These are phyloP conservation scores for Miichthys miiuy DNA, from an alignment of 2,797 vertebrate genomes.

Conservation along the genomic window DNA sequence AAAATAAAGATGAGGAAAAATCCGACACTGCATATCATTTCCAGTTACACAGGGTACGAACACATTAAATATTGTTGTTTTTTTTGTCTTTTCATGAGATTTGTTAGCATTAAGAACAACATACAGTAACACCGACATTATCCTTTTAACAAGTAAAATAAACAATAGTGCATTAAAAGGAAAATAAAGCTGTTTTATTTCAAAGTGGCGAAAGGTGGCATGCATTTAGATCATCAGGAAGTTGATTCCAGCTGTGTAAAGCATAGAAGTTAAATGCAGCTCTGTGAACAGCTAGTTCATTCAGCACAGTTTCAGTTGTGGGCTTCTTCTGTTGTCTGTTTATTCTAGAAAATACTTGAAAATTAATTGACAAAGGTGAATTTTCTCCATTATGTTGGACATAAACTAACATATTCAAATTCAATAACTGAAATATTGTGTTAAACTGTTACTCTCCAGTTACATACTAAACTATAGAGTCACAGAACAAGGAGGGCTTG, in stretches of 20 bases:
- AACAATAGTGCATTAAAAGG: too few species aligned
- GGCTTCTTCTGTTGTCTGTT: neutral
- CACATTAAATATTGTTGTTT: neutral
- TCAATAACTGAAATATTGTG: neutral
- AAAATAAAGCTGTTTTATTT: too few species aligned
- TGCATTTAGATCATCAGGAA: constrained; percentile 10
- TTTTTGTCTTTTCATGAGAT: neutral
- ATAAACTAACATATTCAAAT: neutral
- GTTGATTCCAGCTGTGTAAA: constrained; percentile 18
- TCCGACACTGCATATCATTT: too few species aligned
- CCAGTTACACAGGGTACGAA: neutral
- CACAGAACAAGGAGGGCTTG: constrained; percentile 18
- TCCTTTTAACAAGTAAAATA: neutral
- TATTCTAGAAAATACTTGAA: neutral
- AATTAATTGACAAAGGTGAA: neutral
- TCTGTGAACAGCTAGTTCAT: too few species aligned
- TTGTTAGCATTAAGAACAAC: neutral
- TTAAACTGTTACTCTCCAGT: constrained; percentile 10
- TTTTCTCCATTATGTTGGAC: neutral
- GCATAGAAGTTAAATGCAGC: too few species aligned
- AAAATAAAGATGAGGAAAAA: neutral
- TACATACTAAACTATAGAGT: constrained; percentile 33
- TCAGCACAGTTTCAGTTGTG: neutral
- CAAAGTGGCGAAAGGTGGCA: too few species aligned
- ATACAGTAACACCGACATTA: neutral